These are phyloP conservation scores for Aegotheles bennettii DNA, from an alignment of 2,113 vertebrate species.

Conservation along the genomic window DNA sequence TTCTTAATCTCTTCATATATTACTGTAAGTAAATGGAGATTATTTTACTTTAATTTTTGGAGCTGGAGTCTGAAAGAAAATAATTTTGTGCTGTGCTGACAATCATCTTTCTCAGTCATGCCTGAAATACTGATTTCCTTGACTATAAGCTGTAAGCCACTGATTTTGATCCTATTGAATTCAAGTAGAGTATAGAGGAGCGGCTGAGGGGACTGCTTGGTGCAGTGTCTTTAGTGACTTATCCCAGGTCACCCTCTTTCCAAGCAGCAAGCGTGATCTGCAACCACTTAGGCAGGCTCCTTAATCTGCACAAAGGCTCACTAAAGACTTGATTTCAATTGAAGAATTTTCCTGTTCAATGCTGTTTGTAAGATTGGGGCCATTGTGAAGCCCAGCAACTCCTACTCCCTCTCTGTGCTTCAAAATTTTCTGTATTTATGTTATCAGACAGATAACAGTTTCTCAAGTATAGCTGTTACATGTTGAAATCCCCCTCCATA, in stretches of 20 bases:
- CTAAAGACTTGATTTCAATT: not conserved
- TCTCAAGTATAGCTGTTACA: not conserved
- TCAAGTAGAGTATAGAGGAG: not conserved
- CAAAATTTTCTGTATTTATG: not conserved
- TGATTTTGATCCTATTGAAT: not conserved
- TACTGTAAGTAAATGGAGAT: not conserved
- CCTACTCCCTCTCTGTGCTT: not conserved
- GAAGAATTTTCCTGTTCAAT: not conserved
- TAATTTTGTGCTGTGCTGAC: not conserved
- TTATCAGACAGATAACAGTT: not conserved
- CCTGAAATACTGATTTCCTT: conserved; percentile 26
- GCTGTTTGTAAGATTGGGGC: not conserved
- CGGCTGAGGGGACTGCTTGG: not conserved
- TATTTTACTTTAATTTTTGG: conserved; percentile 10
- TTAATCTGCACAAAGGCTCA: not conserved
- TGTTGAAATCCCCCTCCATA: not conserved
- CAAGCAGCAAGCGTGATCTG: not conserved
- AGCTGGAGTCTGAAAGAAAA: not conserved
- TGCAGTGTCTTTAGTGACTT: not conserved
- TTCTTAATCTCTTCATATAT: not conserved
- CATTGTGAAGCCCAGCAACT: not conserved
- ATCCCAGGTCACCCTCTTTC: not conserved
- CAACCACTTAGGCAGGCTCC: not conserved
- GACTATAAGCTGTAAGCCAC: not conserved
- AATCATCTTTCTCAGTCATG: not conserved